Conservation (phyloP, 2,888 invertebrate species). For the Aromia moschata region DNA sequence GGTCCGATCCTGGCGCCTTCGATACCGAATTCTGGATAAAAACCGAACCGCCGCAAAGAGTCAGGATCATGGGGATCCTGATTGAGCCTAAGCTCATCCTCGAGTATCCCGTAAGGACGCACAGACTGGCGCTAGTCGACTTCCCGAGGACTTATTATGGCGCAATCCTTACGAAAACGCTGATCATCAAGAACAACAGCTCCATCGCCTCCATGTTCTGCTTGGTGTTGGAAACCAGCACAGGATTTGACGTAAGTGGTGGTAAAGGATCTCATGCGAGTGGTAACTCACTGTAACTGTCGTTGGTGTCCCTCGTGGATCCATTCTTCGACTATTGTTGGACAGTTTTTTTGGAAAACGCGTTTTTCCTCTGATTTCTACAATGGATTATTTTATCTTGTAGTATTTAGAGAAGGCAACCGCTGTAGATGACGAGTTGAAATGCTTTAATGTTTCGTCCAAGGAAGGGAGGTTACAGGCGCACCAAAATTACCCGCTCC, state of each 20-base stretch:
- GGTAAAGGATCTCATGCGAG: no score
- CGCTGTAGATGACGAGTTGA: conserved; percentile 37
- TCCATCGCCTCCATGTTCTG: conserved; percentile 60
- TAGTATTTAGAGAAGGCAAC: conserved; percentile 39
- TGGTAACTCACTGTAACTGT: no score
- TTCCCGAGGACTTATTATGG: conserved; percentile 61
- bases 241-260: conserved; percentile 54
- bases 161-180: conserved; percentile 53
- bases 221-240: conserved; percentile 55
- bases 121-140: conserved; percentile 60
- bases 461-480: conserved; percentile 47
- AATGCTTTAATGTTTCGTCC: conserved; percentile 44
- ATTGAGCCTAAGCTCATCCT: conserved; percentile 58
- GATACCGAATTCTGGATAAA: conserved; percentile 63
- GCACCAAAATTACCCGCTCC: conserved; percentile 41
- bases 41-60: conserved; percentile 53
- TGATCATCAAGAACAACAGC: conserved; percentile 61
- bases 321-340: no score
- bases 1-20: conserved; percentile 56
- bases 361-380: no score
- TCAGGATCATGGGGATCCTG: conserved; percentile 53
- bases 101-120: conserved; percentile 57
- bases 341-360: no score
- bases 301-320: no score
- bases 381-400: no score